Evolutionary conservation across 2,797 vertebrate genomes (phyloP), one percentile per base, ranked within the genome.

Genomic region (Paramormyrops hopkinsi): DNA sequence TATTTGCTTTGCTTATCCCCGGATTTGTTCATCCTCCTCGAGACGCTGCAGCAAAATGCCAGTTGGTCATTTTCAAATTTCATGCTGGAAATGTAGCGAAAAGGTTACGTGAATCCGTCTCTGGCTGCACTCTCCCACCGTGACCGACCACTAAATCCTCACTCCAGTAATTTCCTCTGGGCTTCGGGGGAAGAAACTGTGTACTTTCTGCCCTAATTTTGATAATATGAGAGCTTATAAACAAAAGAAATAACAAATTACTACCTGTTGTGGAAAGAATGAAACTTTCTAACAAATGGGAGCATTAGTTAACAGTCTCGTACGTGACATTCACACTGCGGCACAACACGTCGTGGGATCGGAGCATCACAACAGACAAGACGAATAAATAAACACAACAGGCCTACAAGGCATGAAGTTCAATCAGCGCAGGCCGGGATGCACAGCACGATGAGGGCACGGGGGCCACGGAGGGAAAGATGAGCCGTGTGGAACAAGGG

Each of bases 51-150:
- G 53, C 85, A 54, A 90, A 90, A 88, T 90, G 83, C 41, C 90
- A 87, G 53, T 62, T 22, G 85, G 88, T 89, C 88, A 89, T 87
- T 87, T 90, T 88, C 54, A 82, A 89, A 90, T 90, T 90, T 88
- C 88, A 86, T 50, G 88, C 62, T 59, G 65, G 84, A 89, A 85
- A 90, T 87, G 65, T 54, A 87, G 73, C 17, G 50, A 82, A 65
- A 89, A 90, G 90, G 90, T 90, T 62, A 90, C 29, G 41, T 2
- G 56, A 69, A 56, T 54, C 62, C 82, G n/a, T 17, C 59, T 48
- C 48, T 12, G 44, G 44, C 79, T 37, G 88, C 87, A 85, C 37
- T 85, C 41, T 6, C n/a, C 12, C 65, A 29, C 87, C 73, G 48
- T 88, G 76, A 90, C 87, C 65, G 33, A 82, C 56, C 88, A 17